These are phyloP conservation scores for Heloderma charlesbogerti DNA, from an alignment of 2,113 vertebrate species.

Conservation along the genomic window DNA sequence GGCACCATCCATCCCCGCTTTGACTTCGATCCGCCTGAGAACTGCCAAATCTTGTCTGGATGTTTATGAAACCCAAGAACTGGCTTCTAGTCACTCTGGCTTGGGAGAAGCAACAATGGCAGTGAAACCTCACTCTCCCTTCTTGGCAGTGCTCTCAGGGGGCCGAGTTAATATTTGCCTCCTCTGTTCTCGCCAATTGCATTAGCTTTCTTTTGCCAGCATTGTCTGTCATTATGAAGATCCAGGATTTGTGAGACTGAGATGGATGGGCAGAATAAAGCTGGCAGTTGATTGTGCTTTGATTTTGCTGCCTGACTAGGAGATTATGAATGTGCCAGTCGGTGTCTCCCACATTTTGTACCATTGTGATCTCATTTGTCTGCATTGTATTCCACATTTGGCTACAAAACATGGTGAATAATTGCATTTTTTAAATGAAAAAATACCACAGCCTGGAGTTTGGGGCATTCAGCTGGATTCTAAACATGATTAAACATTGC, in stretches of 20 bases:
- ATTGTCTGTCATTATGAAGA: conserved; percentile 20
- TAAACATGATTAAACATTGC: not conserved
- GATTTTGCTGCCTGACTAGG: not conserved
- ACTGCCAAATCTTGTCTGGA: not conserved
- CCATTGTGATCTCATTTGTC: not conserved
- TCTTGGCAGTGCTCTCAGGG: not conserved
- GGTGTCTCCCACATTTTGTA: not conserved
- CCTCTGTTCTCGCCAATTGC: not conserved
- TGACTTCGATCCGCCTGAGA: not conserved
- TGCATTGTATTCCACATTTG: conserved; percentile 14
- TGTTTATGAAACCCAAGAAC: not conserved
- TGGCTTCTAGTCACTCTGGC: not conserved
- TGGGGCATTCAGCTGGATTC: conserved; percentile 1
- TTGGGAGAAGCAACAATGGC: not conserved
- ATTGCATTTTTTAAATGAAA: not conserved
- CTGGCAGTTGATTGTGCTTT: not conserved
- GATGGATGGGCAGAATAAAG: conserved; percentile 10
- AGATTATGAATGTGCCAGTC: not conserved
- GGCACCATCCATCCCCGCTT: not conserved
- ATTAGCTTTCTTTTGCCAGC: fast-evolving
- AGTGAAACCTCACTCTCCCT: conserved; percentile 26
- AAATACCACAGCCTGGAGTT: not conserved
- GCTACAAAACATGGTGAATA: not conserved
- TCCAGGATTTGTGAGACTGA: not conserved
- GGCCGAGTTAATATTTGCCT: not conserved